phyloP scores from a whole-genome alignment of 2,888 invertebrate species.

The Drosophila kambysellisi region DNA sequence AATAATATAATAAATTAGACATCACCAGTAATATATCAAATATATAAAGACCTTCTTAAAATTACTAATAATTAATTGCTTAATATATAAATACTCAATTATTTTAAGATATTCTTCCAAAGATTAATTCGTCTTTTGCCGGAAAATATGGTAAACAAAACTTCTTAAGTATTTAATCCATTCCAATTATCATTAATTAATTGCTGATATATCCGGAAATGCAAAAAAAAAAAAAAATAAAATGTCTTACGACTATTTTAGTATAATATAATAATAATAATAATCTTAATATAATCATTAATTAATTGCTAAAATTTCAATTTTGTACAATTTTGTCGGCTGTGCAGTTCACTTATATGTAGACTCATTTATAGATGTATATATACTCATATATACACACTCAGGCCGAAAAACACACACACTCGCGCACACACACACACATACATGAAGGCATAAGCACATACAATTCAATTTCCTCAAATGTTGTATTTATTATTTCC shows the following conservation, averaged over 20 bases:
- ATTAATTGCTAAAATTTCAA: not conserved
- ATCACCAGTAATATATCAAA: no score
- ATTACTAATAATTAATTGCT: no score
- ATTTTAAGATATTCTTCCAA: not conserved
- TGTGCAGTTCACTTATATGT: conserved; percentile 27
- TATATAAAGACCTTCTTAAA: not conserved
- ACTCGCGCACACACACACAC: conserved; percentile 8
- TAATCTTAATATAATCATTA: not conserved
- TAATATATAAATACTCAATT: no score
- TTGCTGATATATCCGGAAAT: no score
- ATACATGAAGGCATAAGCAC: conserved; percentile 49
- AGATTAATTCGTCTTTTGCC: not conserved
- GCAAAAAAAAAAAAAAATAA: no score
- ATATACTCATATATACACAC: conserved; percentile 7
- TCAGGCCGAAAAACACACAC: conserved; percentile 2
- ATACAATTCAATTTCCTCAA: conserved; percentile 82
- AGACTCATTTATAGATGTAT: conserved; percentile 5
- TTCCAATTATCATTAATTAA: no score
- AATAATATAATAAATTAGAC: no score
- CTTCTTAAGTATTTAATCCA: no score
- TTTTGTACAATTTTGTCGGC: conserved; percentile 46
- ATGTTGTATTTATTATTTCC: conserved; percentile 82
- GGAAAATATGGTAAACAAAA: not conserved
- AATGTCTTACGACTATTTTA: no score
- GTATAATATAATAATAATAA: no score